Evolutionary conservation across 2,113 vertebrate genomes (phyloP).

Genomic region (Rhagologus leucostigma): DNA sequence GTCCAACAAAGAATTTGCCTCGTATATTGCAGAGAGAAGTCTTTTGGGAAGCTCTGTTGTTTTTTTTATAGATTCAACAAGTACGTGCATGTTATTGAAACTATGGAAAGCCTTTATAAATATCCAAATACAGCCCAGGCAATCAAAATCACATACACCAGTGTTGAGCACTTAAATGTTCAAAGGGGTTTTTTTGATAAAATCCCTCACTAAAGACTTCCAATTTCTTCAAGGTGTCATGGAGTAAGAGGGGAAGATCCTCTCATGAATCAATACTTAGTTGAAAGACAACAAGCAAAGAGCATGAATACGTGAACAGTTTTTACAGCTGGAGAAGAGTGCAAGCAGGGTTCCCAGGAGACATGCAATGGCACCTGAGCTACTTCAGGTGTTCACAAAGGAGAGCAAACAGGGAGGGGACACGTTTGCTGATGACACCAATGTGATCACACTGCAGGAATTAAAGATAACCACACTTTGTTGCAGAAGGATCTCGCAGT

Average conservation of each 20-base stretch:
- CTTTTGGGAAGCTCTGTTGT: neutral
- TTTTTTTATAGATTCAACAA: neutral
- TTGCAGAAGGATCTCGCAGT: neutral
- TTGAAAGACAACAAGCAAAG: neutral
- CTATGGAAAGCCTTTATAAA: neutral
- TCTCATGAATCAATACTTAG: neutral
- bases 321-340: neutral
- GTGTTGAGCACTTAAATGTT: neutral
- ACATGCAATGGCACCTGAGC: neutral
- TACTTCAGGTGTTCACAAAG: neutral
- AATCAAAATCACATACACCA: neutral
- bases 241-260: neutral
- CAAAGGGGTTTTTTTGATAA: neutral
- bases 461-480: neutral
- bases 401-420: neutral
- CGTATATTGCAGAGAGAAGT: neutral
- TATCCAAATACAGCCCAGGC: neutral
- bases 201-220: neutral
- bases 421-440: rapidly evolving
- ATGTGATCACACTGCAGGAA: neutral
- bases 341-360: neutral
- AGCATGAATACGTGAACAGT: neutral
- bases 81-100: neutral
- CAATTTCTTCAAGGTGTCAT: neutral
- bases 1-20: neutral